Conservation (phyloP, 1,140 invertebrate species). For the Macrostomum lignano region DNA sequence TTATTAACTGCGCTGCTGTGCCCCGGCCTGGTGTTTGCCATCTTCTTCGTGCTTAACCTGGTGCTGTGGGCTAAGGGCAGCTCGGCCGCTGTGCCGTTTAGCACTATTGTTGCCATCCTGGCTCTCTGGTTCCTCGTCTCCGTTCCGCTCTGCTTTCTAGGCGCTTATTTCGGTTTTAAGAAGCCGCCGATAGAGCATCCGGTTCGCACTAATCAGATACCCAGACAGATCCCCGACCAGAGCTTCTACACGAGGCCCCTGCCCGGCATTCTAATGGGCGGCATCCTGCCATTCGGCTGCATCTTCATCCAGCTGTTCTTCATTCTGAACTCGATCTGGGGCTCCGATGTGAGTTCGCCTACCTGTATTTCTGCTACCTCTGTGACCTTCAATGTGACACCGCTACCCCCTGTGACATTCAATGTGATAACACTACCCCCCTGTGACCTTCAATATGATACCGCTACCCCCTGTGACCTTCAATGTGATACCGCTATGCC, state of each 20-base stretch:
- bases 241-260: conserved; percentile 76
- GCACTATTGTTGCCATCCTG: conserved; percentile 74
- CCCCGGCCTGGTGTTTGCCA: conserved; percentile 63
- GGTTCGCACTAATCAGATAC: conserved; percentile 89
- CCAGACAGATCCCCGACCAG: conserved; percentile 81
- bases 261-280: conserved; percentile 63
- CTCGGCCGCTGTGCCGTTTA: conserved; percentile 79
- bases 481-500: no score
- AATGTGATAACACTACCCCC: no score
- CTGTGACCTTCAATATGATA: no score
- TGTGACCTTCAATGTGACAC: no score
- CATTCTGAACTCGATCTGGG: conserved; percentile 90
- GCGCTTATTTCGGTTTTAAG: conserved; percentile 87
- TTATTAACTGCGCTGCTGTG: conserved; percentile 72
- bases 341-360: no score
- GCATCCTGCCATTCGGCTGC: conserved; percentile 86
- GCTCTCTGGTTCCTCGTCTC: conserved; percentile 93
- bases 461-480: no score
- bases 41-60: conserved; percentile 85
- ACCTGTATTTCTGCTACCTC: no score
- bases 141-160: conserved; percentile 78
- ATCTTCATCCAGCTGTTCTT: conserved; percentile 98
- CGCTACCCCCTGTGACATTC: no score
- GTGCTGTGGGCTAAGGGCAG: conserved; percentile 74
- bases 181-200: conserved; percentile 84